A percentile compares a stretch with the other conserved stretches of the same genome.
phyloP scores from a whole-genome alignment of 2,888 invertebrate species.

The Phengaris arion region DNA sequence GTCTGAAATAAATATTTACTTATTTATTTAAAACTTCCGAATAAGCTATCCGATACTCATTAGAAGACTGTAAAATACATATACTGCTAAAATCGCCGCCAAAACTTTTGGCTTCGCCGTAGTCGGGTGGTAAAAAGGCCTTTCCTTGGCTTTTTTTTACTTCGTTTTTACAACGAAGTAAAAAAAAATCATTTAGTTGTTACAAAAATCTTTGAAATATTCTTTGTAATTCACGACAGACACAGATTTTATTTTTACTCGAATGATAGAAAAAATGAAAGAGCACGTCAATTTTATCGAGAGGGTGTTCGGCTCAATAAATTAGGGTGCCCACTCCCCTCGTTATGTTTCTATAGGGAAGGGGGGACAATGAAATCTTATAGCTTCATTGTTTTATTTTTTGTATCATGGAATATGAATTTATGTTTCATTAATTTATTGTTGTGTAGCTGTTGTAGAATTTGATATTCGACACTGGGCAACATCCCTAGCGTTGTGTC shows the following conservation, averaged over 20 bases:
- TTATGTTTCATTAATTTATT: not conserved
- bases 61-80: too few species aligned
- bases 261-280: not conserved
- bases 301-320: constrained; percentile 8
- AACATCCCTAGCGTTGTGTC: too few species aligned
- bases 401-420: not conserved
- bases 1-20: too few species aligned
- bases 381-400: not conserved
- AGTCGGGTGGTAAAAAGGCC: too few species aligned
- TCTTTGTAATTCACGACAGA: not conserved
- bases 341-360: constrained; percentile 12
- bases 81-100: too few species aligned
- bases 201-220: not conserved
- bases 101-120: too few species aligned
- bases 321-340: constrained; percentile 2
- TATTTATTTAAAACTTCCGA: too few species aligned
- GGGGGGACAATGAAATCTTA: constrained; percentile 2
- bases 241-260: not conserved
- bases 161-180: too few species aligned
- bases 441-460: not conserved
- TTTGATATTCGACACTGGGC: not conserved
- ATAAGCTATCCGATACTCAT: too few species aligned
- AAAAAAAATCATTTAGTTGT: not conserved
- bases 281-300: constrained; percentile 4
- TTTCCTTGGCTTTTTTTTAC: too few species aligned